Base-by-base conservation (phyloP, 2,888 invertebrate genomes). In the Tiliacea citrago region DNA sequence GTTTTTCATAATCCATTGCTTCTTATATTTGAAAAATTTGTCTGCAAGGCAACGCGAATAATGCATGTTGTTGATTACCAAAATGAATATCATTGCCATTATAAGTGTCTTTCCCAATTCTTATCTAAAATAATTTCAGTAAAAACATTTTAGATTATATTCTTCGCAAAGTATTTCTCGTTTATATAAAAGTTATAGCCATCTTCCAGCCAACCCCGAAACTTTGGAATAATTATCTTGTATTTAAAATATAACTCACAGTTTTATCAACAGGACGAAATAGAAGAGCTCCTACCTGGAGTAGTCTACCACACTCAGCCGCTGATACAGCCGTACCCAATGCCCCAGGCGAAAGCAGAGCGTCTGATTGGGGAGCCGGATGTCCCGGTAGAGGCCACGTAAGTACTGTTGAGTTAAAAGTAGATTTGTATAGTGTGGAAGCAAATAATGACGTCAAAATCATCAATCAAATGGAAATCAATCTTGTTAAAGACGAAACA, bases 381-480 rank as follows among this genome's bases (percentile, higher is more conserved):
- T 68, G 97, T 98, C 4, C 98, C 98, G 0, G 98, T 98, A 0
- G 98, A 98, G 92, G 98, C 98, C 90, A 98, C 98, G 98, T 98
- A 97, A 98, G 98, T 97, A 66, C 65, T 53, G 35, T 49, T 35
- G 47, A 74, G n/a, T 70, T 18, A 55, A 29, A 29, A 29, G 57
- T 79, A 73, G 62, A 47, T 61, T 75, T 39, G 0, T 63, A 49
- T 35, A 75, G 84, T 84, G 88, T 87, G 84, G 82, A 86, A 84
- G 84, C 86, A 78, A 69, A 35, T 35, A 16, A n/a, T 35, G 9
- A 35, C 9, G 16, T 55, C 35, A 7, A 71, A 21, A 55, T 61
- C 53, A 49, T 55, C 21, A 12, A 8, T 21, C 18, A 21, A n/a
- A 35, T 53, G 5, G 49, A 79, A 55, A 49, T 35, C 18, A 55